Evolutionary conservation across 2,113 vertebrate genomes (phyloP), one percentile per base, ranked within the genome.

Genomic region (Crotalus helleri): DNA sequence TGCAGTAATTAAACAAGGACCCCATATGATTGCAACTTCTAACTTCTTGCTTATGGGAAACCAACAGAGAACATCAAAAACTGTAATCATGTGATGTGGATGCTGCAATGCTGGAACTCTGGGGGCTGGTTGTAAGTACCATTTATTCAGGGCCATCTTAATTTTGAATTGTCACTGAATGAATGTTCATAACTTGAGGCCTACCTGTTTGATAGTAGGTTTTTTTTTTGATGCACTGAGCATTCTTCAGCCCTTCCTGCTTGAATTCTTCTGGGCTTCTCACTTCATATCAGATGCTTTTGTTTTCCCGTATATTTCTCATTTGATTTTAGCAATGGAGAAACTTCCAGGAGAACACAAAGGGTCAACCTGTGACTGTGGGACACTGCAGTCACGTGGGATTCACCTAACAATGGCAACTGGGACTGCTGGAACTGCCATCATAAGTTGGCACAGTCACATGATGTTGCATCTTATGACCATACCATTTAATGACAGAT

Each of bases 211-310:
- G 55, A 74, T 57, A 55, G 3, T 21, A 55, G 0, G 11, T 89
- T 46, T 21, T 21, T n/a, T n/a, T n/a, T 58, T 91, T 89, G 53
- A 49, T 49, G 26, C 33, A 0, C 0, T 54, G 90, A 21, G 4
- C 4, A 85, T n/a, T 61, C 55, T 57, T 55, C 61, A 54, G 8
- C 26, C 61, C 59, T 91, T 61, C 33, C 57, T 29, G 85, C 39
- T 59, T 87, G 2, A 90, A 85, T n/a, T 86, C 58, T 81, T 94
- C 57, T 81, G 88, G 58, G 21, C 39, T 69, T 24, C 2, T 53
- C 29, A 49, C 29, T 57, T 12, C 10, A 92, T 0, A 29, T 53
- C 26, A 74, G 4, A 81, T 17, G 57, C 17, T 89, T 0, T 49
- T 89, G 51, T 51, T 64, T 26, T 51, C 88, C 1, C 26, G 0